A percentile compares a stretch with the other conserved stretches of the same genome.
These are phyloP conservation scores for Melopsittacus undulatus DNA, from an alignment of 2,797 vertebrate genomes.

Conservation along the genomic window DNA sequence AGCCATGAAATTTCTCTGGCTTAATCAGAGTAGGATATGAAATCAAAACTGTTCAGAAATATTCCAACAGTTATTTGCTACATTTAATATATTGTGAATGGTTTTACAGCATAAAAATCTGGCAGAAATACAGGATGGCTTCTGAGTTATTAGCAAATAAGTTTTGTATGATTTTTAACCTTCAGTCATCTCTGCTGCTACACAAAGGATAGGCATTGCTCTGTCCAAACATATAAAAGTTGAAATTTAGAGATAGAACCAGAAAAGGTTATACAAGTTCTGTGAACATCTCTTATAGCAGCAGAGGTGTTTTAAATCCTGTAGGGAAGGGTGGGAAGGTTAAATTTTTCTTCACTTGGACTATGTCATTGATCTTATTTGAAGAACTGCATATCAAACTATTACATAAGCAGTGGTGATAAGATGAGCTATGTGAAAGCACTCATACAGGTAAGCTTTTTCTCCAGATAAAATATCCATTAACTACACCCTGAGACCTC, in stretches of 20 bases:
- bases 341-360: neutral
- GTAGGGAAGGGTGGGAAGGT: neutral
- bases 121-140: neutral
- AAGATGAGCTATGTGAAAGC: neutral
- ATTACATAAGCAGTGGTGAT: neutral
- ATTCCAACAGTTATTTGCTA: neutral
- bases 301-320: neutral
- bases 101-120: neutral
- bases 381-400: neutral
- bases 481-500: neutral
- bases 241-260: neutral
- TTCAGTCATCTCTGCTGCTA: neutral
- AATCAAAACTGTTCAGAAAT: neutral
- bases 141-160: neutral
- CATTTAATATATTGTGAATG: neutral
- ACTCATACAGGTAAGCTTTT: neutral
- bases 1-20: neutral
- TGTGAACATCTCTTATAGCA: neutral
- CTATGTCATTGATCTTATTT: neutral
- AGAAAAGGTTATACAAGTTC: neutral
- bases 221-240: neutral
- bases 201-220: neutral
- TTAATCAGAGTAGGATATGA: neutral
- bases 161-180: neutral
- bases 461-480: neutral